phyloP scores from a whole-genome alignment of 2,797 vertebrate species.

The Pangasius krempfi region DNA sequence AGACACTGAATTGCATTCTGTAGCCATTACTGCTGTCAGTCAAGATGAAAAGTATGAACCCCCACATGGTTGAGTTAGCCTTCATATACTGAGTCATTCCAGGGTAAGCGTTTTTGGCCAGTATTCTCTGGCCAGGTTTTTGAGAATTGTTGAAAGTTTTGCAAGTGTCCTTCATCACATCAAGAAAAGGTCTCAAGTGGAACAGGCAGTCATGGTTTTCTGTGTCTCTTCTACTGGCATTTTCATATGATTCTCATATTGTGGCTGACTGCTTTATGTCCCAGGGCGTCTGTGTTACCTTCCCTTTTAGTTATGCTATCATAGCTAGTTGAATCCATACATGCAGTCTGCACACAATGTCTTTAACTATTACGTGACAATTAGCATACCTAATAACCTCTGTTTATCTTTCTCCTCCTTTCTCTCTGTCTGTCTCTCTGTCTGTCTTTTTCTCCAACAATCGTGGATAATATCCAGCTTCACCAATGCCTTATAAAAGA shows the following conservation, averaged over 20 bases:
- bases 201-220: neutral
- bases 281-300: no score
- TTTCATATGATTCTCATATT: neutral
- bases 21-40: neutral
- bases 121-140: neutral
- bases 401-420: no score
- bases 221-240: neutral
- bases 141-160: neutral
- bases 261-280: no score
- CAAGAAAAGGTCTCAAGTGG: neutral
- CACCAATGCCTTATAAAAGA: neutral
- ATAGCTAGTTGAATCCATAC: no score
- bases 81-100: neutral
- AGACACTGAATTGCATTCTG: neutral
- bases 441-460: neutral
- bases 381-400: no score
- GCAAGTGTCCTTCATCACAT: constrained; percentile 7
- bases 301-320: no score
- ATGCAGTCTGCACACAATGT: no score
- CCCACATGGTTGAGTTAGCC: neutral
- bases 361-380: no score
- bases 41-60: constrained; percentile 5
- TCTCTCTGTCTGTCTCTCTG: no score
- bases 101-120: neutral
- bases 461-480: neutral